Evolutionary conservation across 1,140 invertebrate species (phyloP).

Genomic region (Reticulitermes speratus): DNA sequence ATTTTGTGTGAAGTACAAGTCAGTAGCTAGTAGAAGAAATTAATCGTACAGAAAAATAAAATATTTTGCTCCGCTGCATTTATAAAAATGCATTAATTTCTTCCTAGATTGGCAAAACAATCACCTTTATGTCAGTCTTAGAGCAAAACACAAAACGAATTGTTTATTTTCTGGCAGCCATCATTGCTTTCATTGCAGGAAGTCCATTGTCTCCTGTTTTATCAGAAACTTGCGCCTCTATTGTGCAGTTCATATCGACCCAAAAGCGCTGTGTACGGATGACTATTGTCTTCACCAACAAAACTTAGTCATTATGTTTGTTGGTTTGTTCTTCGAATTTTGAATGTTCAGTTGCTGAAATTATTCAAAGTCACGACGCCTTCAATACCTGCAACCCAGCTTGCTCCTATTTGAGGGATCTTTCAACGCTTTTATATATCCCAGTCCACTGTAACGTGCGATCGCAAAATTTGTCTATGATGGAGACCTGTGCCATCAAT

Average conservation of each 20-base stretch:
- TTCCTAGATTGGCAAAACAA: no score
- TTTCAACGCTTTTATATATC: no score
- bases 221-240: background rate
- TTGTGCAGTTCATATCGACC: background rate
- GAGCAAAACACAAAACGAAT: background rate
- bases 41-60: no score
- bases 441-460: no score
- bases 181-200: constrained; percentile 9
- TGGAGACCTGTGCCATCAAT: no score
- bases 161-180: background rate
- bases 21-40: no score
- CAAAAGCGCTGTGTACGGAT: background rate
- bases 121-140: background rate
- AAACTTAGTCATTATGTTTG: background rate
- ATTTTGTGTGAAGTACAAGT: no score
- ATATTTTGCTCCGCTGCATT: no score
- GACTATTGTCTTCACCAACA: background rate
- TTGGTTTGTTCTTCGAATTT: constrained; percentile 13
- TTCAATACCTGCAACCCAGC: background rate
- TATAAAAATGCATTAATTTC: no score
- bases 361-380: background rate
- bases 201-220: background rate
- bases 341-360: background rate
- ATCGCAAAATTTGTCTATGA: no score
- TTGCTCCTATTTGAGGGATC: background rate